Base-by-base conservation (phyloP, 2,113 vertebrate genomes). In the Taurulus bubalis region DNA sequence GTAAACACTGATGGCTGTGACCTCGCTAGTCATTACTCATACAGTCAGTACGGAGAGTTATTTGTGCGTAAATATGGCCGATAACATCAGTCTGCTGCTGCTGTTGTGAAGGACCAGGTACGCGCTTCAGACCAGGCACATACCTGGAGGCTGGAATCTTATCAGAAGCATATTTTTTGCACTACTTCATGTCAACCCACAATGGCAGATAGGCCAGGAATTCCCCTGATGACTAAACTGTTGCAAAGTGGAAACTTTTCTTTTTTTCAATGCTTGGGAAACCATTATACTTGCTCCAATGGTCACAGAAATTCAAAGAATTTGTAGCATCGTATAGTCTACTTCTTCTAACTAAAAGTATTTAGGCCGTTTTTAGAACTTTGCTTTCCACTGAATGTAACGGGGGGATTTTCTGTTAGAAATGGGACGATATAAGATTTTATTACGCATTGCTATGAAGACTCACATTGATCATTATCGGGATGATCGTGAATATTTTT, bases 141-240 rank as follows among this genome's bases (percentile, higher is more conserved):
- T 93, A 92, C 93, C 90, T 89, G 83, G 28, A 85, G 79, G 88
- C 88, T 80, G 91, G 92, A 93, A 95, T 94, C 88, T 95, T 94
- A 95, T 96, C 95, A 92, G 83, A 82, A 60, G 85, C 91, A 91
- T 90, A 93, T 93, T 95, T 93, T 32, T 92, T 55, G 91, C 87
- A 87, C 88, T 81, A 89, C 90, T 93, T 93, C 92, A 91, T 79
- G 86, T 93, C 89, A 89, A 85, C 66, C 85, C 77, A 75, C 62
- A 93, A 93, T 93, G 91, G 93, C 86, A 92, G 95, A 94, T 92
- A 88, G 80, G 64, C 56, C 85, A 85, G 91, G 94, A 94, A 95
- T 95, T 91, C 89, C 90, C 94, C 90, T 93, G 94, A 95, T 95
- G 91, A 87, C 58, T 65, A 75, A 91, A 87, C 71, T 85, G 87